A percentile compares a stretch with the other conserved stretches of the same genome.
phyloP scores from a whole-genome alignment of 2,113 vertebrate genomes.

The Pholis gunnellus region DNA sequence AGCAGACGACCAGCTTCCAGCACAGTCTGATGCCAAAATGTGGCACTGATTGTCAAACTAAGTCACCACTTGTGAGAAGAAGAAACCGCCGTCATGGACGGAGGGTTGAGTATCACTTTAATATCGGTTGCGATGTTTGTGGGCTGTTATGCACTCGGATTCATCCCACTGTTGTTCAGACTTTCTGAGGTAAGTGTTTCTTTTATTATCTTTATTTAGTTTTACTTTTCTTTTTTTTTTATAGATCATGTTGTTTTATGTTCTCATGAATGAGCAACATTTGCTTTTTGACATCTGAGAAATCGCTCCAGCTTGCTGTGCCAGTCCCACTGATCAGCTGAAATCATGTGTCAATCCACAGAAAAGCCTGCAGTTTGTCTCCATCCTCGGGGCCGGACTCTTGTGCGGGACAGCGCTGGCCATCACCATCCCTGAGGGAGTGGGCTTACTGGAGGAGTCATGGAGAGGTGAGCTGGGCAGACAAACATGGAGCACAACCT shows the following conservation, averaged over 20 bases:
- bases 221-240: too few species aligned
- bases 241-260: not conserved
- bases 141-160: constrained; percentile 83
- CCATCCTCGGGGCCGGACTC: constrained; percentile 83
- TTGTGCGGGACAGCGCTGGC: constrained; percentile 78
- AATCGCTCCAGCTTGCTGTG: not conserved
- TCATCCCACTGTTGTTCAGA: constrained; percentile 82
- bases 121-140: constrained; percentile 86
- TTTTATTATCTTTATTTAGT: not conserved
- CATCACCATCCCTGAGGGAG: constrained; percentile 83
- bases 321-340: constrained; percentile 24
- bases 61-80: not conserved
- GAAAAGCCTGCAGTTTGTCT: constrained; percentile 83
- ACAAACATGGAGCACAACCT: not conserved
- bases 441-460: constrained; percentile 76
- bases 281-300: not conserved
- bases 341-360: constrained; percentile 47
- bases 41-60: not conserved
- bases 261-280: not conserved
- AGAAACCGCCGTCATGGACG: constrained; percentile 79
- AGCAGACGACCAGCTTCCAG: not conserved
- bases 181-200: constrained; percentile 82
- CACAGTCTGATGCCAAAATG: not conserved
- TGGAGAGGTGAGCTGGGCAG: constrained; percentile 57
- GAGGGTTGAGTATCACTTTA: constrained; percentile 77